A percentile compares a stretch with the other conserved stretches of the same genome.
Conservation (phyloP, 2,797 vertebrate species). For the Pseudocheirus occidentalis region DNA sequence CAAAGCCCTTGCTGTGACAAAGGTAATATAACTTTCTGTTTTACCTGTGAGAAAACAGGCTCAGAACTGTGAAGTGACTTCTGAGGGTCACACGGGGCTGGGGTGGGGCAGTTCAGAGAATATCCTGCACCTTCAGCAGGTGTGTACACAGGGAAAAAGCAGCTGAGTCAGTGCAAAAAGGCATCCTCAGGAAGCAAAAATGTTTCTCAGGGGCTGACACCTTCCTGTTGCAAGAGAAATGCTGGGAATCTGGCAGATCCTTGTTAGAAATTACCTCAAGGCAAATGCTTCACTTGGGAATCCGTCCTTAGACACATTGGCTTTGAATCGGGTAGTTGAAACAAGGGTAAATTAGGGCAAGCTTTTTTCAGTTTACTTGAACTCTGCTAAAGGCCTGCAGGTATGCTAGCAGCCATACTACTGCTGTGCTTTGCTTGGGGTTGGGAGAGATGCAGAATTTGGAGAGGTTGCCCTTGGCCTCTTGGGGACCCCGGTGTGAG, state of each 20-base stretch:
- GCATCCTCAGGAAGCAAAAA: background rate
- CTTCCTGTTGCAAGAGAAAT: background rate
- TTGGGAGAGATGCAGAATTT: background rate
- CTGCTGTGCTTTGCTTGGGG: background rate
- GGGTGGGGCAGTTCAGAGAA: background rate
- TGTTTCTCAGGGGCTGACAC: background rate
- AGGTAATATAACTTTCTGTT: background rate
- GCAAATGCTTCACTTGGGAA: background rate
- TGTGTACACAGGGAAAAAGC: background rate
- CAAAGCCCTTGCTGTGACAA: background rate
- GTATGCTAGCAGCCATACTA: background rate
- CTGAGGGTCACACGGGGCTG: background rate
- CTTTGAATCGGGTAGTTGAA: background rate
- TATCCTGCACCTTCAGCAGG: background rate
- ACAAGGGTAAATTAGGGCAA: background rate
- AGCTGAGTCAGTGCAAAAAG: background rate
- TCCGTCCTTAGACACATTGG: background rate
- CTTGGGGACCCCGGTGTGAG: background rate
- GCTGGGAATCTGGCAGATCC: background rate
- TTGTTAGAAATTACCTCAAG: background rate
- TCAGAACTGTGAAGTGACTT: background rate
- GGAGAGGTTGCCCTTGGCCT: background rate
- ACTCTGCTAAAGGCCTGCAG: background rate
- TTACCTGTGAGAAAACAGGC: background rate
- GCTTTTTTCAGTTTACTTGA: background rate